Evolutionary conservation across 2,797 vertebrate genomes (phyloP), one percentile per base, ranked within the genome.

Genomic region (Coranthus polyacanthus): DNA sequence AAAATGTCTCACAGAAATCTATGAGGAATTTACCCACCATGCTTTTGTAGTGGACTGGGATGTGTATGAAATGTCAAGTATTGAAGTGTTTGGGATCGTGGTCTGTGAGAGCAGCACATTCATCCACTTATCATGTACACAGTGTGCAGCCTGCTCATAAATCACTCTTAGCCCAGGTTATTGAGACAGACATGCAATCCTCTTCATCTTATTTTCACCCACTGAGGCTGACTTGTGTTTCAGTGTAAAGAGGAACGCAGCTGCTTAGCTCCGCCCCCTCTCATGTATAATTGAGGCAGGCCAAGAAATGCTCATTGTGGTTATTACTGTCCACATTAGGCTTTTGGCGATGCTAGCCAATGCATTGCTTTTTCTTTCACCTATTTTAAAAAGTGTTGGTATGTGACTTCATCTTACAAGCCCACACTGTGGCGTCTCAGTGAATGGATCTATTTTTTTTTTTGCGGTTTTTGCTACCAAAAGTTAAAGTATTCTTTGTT

Each of bases 171-270:
- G 43, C 26, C 18, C 39, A 38, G 54, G 58, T 61, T 47, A 24
- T 56, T 53, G 45, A 73, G 49, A 56, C 57, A 43, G 44, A 76
- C 77, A 81, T 62, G 66, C 55, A 72, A 66, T 58, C 47, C 72
- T 43, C 49, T 41, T 54, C 51, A 49, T 34, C 46, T 38, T 43
- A 39, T 64, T 64, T 56, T 45, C 36, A 20, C 32, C 20, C 13
- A 29, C 59, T 58, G 42, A 29, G n/a, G 12, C 17, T 11, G 43
- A 55, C 47, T 68, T 71, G 29, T 61, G 50, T 67, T 68, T 62
- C 61, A 62, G 38, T 58, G 49, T 54, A 21, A 39, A 49, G 54
- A 54, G 66, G 50, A 53, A 63, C 53, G 7, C 34, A 55, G 32
- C 58, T 13, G 51, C 60, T 56, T 32, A 32, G 29, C 26, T 44